phyloP scores from a whole-genome alignment of 2,797 vertebrate species.

The Hipposideros larvatus region DNA sequence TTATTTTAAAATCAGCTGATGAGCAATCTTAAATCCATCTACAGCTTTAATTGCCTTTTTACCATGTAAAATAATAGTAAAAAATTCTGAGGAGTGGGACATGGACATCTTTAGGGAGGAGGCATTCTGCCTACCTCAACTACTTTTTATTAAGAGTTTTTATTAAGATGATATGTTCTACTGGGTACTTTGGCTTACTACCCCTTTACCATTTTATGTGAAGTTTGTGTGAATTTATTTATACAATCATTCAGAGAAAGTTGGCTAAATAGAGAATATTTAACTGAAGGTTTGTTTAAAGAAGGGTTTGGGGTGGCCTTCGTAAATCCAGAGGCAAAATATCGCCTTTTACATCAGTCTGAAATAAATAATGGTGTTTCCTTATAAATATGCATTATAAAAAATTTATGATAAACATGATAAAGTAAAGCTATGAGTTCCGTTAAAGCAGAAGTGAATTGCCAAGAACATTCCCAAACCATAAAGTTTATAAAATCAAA shows the following conservation, averaged over 20 bases:
- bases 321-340: background rate
- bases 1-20: background rate
- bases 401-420: background rate
- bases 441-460: background rate
- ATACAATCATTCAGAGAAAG: background rate
- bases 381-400: background rate
- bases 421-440: background rate
- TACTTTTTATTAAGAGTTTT: background rate
- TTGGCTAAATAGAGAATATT: background rate
- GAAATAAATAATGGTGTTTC: background rate
- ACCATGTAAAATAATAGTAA: background rate
- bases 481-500: background rate
- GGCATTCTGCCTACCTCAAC: background rate
- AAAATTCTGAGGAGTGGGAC: background rate
- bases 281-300: background rate
- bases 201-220: background rate
- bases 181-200: background rate
- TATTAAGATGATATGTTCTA: background rate
- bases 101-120: background rate
- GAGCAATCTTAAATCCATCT: background rate
- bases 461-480: background rate
- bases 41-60: background rate
- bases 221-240: conserved; percentile 3
- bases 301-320: background rate
- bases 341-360: background rate